Base-by-base conservation (phyloP, 2,888 invertebrate species). In the Brenthis daphne region DNA sequence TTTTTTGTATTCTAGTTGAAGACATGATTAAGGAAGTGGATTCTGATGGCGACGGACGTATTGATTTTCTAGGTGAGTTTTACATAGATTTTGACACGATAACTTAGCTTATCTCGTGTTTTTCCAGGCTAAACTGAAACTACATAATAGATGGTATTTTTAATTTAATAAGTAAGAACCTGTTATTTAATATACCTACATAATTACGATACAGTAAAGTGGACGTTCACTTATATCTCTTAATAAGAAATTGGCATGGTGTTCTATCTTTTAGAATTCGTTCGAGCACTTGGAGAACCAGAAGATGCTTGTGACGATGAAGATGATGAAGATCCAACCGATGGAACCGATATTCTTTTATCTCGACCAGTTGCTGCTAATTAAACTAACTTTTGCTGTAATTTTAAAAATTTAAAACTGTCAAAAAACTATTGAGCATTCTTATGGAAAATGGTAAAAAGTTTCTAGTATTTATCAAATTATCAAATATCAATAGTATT, bases 11-110 rank as follows among this genome's bases (percentile, higher is more conserved):
- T 94, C 64, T 90, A 98, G 98, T 98, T 88, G 98, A 98, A 86
- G 98, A 98, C 84, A 98, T 98, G 98, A 98, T 98, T 82, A 97
- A 98, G 82, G 98, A 98, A 91, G 98, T 98, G 8, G 98, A 98
- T 82, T 97, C 98, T 2, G 98, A 98, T 84, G 98, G 98, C 1
- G 98, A 98, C 84, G 98, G 98, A 2, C 94, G 97, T 75, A 98
- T 98, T 80, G 98, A 98, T 88, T 98, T 98, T 88, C 96, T 98
- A 82, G 98, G 98, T 96, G 75, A 82, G 83, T 74, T 37, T 11
- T 43, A 43, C 11, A 43, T 11, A 11, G 37, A 8, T 43, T 43
- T 8, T 11, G 0, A 43, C 2, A 11, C 11, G 37, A 43, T 11
- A 43, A 43, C 11, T 11, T 11, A 43, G 37, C 37, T 11, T 43